Evolutionary conservation across 2,113 vertebrate species (phyloP), one percentile per base, ranked within the genome.

Genomic region (Probosciger aterrimus): DNA sequence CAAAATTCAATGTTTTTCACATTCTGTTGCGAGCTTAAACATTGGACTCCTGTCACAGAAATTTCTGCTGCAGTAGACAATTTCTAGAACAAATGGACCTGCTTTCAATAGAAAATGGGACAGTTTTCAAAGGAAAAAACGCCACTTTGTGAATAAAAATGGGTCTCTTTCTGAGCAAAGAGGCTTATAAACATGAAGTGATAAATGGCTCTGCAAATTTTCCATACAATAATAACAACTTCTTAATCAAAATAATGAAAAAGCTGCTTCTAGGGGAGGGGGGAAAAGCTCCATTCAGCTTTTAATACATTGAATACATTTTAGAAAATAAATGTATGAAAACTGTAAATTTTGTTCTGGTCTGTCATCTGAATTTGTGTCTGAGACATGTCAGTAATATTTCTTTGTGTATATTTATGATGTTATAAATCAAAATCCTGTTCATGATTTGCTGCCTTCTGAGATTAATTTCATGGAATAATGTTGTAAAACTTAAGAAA

Each of bases 61-160:
- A 74, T 89, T 93, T 91, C 91, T 96, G 74, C 93, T 87, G 88
- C 70, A 53, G 70, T 59, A 86, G 69, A 79, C 71, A 70, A 96
- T 96, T 96, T 92, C 88, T 49, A 47, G 57, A 50, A 53, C 52
- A 92, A 97, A 93, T 92, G 83, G 86, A 31, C 81, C 84, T 65
- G 35, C 83, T 95, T 92, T 93, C 91, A 95, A 53, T 62, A 89
- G 88, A 91, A 97, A 96, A 93, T 82, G 53, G 83, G 67, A 82
- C 4, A 18, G 52, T 87, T 95, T 94, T 93, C 70, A 95, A 80
- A 80, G n/a, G 67, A 79, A 83, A 86, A 85, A 92, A 89, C 93
- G 74, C 62, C 86, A 91, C 87, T 94, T 93, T 95, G 49, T 77
- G 63, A 74, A 70, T 84, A 82, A 89, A 96, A 94, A 92, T 59